These are phyloP conservation scores for Cheilinus undulatus DNA, from an alignment of 2,113 vertebrate species.

Conservation along the genomic window DNA sequence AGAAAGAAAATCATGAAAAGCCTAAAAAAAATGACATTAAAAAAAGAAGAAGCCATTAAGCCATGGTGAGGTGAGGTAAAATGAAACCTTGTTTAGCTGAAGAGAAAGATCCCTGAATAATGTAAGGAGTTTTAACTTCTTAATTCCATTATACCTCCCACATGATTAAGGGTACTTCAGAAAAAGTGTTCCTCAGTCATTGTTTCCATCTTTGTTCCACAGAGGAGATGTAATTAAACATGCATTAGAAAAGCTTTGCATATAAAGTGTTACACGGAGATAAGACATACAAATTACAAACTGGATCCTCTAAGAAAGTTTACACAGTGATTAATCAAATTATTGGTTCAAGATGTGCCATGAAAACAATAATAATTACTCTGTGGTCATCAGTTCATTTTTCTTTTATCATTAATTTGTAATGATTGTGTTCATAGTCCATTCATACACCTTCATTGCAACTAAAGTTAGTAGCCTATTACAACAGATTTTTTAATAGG, in stretches of 20 bases:
- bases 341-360: neutral
- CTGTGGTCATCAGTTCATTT: neutral
- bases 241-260: constrained; percentile 22
- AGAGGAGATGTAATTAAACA: constrained; percentile 22
- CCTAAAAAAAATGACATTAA: too few relatives aligned
- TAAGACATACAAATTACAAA: constrained; percentile 4
- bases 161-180: neutral
- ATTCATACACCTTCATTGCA: too few relatives aligned
- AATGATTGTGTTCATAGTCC: too few relatives aligned
- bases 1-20: too few relatives aligned
- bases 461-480: too few relatives aligned
- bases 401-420: too few relatives aligned
- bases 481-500: too few relatives aligned
- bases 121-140: neutral
- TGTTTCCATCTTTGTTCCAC: neutral
- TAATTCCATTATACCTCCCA: neutral
- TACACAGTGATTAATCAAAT: neutral
- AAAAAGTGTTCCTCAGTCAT: neutral
- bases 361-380: too few relatives aligned
- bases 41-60: too few relatives aligned
- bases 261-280: constrained; percentile 8
- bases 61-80: neutral
- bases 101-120: too few relatives aligned
- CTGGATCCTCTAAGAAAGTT: neutral
- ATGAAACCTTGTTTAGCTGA: neutral